Base-by-base conservation (phyloP, 1,140 invertebrate species). In the Berghia stephanieae region DNA sequence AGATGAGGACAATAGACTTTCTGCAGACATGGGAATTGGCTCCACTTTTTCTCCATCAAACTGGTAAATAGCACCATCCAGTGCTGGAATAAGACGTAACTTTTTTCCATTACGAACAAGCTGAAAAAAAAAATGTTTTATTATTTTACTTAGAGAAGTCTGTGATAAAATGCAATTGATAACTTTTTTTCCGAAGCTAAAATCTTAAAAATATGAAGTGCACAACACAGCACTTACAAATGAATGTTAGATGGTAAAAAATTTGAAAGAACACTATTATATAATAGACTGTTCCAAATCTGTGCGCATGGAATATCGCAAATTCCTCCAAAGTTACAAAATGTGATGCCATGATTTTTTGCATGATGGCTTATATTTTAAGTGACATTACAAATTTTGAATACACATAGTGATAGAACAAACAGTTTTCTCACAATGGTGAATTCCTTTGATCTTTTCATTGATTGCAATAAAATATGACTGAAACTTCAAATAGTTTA, bases 41-140 rank as follows among this genome's bases (percentile, higher is more conserved):
- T 98, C 94, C 71, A 98, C 92, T 83, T 92, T 94, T 68, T 95
- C 93, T 0, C 95, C 96, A 91, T 97, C 95, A 88, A 96, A 95
- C 87, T 94, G 95, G 89, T 96, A 99, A 8, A 99, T 91, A 24
- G 93, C 93, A 13, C 97, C 97, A 87, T 93, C 94, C 10, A 99
- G 89, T 0, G 96, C 97, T 43, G 96, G 97, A 85, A 99, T 96
- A 82, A 98, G 91, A 79, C 94, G 92, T 44, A 96, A 93, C 90
- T 92, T 94, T 86, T 96, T 93, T 0, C 96, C 96, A 90, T 95
- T 93, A 78, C 94, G 94, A 63, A 93, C 94, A 21, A 98, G 89
- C 94, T 97, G 80, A 70, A 90, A 79, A 42, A 70, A 3, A 67
- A 6, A 77, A n/a, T 46, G 44, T 72, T 49, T 36, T 68, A 68